These are phyloP conservation scores for Polypterus bichir DNA, from an alignment of 2,113 vertebrate genomes.

Conservation along the genomic window DNA sequence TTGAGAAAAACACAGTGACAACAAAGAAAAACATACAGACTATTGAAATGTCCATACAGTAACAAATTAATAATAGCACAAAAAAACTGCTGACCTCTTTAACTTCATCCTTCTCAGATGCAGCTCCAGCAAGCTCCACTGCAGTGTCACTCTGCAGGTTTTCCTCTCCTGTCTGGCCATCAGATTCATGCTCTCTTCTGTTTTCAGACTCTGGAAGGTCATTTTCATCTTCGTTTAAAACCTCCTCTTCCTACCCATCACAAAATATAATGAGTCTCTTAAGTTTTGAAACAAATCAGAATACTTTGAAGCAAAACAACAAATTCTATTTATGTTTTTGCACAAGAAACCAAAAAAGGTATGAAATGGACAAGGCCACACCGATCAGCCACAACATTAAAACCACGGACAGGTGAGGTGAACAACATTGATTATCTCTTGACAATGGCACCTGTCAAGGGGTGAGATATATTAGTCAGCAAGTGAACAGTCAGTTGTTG, in stretches of 20 bases:
- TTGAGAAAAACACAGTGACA: too few species aligned
- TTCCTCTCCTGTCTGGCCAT: constrained; percentile 70
- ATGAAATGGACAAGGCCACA: too few species aligned
- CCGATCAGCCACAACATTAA: too few species aligned
- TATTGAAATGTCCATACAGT: too few species aligned
- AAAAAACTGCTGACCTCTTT: constrained; percentile 60
- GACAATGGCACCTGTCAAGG: too few species aligned
- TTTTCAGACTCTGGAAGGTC: constrained; percentile 48
- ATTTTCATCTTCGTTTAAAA: constrained; percentile 44
- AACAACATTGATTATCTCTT: too few species aligned
- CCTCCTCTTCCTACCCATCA: constrained; percentile 36
- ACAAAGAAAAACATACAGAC: too few species aligned
- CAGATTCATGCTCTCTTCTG: constrained; percentile 65
- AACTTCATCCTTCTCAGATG: constrained; percentile 68
- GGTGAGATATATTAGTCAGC: too few species aligned
- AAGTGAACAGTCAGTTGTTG: too few species aligned
- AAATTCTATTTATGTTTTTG: background rate
- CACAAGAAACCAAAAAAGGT: background rate
- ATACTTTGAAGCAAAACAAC: background rate
- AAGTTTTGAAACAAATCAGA: background rate
- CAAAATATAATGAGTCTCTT: background rate
- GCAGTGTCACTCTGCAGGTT: constrained; percentile 77
- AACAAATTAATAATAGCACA: too few species aligned
- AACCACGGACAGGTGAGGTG: too few species aligned
- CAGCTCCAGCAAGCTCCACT: constrained; percentile 75